Base-by-base conservation (phyloP, 1,140 invertebrate genomes). In the Contarinia nasturtii region DNA sequence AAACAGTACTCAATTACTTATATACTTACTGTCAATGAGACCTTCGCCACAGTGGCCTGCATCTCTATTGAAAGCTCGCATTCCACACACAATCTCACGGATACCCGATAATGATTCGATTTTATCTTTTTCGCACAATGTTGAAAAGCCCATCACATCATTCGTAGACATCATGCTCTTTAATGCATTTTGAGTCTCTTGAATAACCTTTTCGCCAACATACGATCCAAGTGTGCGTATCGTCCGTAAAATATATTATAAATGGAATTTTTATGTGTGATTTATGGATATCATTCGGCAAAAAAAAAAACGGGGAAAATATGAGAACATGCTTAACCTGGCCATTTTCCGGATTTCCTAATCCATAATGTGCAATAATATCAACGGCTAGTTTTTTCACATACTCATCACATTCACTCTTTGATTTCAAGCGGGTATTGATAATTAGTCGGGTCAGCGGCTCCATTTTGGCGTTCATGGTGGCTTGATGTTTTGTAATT, bases 61-160 rank as follows among this genome's bases (percentile, higher is more conserved):
- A 21, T 47, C 46, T 41, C 40, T 47, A 42, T 47, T 47, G 21
- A 47, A 47, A 10, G 40, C 8, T 18, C 34, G 11, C 20, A 47
- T 47, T 22, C 46, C 46, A 27, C 46, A 47, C n/a, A 47, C 46
- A 41, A 47, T 42, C 21, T 5, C 11, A 40, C 38, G 46, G 22
- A 47, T 40, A 14, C 15, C 38, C 15, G 20, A 40, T 20, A 47
- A 15, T 33, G 36, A 42, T 15, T 40, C 46, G 7, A 33, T 15
- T 41, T 37, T 19, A 41, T 40, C 34, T 10, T 47, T 19, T 17
- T 34, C 15, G 8, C 40, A 18, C 20, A 47, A 14, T 27, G 21
- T 36, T 10, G 40, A 15, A 41, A 47, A 47, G 14, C 27, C 33
- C 10, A 15, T 21, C 5, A 47, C 7, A 42, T 47, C 46, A 15